A percentile compares a stretch with the other conserved stretches of the same genome.
These are phyloP conservation scores for Agriopis aurantiaria DNA, from an alignment of 2,888 invertebrate genomes.

Conservation along the genomic window DNA sequence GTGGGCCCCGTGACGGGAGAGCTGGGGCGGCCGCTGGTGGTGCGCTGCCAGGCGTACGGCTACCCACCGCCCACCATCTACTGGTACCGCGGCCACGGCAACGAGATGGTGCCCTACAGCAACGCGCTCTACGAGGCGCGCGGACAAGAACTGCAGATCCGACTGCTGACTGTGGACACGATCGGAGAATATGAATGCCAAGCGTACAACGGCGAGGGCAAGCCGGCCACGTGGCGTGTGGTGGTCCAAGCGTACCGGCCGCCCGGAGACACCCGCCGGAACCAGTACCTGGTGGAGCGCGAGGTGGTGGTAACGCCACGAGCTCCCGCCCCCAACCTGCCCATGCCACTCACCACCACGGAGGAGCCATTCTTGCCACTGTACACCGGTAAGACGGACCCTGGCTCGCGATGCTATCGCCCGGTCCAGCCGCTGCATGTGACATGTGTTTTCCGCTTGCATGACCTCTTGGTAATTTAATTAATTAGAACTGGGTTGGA, in stretches of 20 bases:
- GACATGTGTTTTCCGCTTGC: constrained; percentile 43
- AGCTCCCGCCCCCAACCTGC: constrained; percentile 33
- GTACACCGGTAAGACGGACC: constrained; percentile 72
- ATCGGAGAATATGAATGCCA: constrained; percentile 96
- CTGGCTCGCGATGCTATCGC: constrained; percentile 25
- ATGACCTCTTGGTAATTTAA: constrained; percentile 39
- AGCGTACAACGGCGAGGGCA: constrained; percentile 93
- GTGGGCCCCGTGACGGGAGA: constrained; percentile 89
- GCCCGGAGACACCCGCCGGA: constrained; percentile 76
- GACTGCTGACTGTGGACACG: constrained; percentile 89
- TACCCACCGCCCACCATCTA: constrained; percentile 92
- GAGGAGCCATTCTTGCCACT: constrained; percentile 55
- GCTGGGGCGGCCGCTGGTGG: constrained; percentile 89
- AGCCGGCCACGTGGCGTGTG: constrained; percentile 92
- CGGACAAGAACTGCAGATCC: constrained; percentile 91
- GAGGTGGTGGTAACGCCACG: constrained; percentile 35
- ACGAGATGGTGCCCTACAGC: constrained; percentile 90
- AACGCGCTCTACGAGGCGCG: constrained; percentile 90
- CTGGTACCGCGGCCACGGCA: constrained; percentile 93
- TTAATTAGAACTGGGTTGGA: constrained; percentile 5
- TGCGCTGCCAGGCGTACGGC: constrained; percentile 94
- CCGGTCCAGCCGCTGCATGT: constrained; percentile 46
- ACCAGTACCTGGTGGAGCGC: constrained; percentile 54
- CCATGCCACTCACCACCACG: constrained; percentile 51
- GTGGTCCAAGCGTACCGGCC: constrained; percentile 91